phyloP scores from a whole-genome alignment of 2,113 vertebrate genomes.

The Emydura subglobosa region DNA sequence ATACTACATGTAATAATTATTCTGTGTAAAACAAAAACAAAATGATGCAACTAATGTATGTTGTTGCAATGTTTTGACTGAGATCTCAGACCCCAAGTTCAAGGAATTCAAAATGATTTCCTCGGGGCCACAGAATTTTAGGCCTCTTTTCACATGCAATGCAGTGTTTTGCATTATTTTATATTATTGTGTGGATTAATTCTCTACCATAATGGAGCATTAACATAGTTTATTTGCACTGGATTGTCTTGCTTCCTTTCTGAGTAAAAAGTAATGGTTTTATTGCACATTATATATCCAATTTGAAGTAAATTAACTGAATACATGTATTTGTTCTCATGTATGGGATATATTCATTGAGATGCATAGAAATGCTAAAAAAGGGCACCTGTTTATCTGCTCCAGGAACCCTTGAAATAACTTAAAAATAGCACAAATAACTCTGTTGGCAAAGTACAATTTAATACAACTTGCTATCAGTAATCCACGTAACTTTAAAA shows the following conservation, averaged over 20 bases:
- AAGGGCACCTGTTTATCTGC: not conserved
- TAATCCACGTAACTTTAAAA: not conserved
- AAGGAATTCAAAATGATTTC: slow-evolving; percentile 7
- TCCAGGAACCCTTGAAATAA: not conserved
- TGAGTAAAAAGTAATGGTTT: not conserved
- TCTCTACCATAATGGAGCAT: not conserved
- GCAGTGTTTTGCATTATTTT: not conserved
- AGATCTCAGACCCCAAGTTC: not conserved
- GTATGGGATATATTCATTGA: not conserved
- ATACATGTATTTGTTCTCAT: not conserved
- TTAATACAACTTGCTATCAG: not conserved
- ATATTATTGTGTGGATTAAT: slow-evolving; percentile 18
- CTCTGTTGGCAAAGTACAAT: not conserved
- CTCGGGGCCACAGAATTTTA: not conserved
- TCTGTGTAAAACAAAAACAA: not conserved
- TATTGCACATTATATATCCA: not conserved
- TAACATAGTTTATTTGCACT: not conserved
- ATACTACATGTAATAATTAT: fast-evolving
- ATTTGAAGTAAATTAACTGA: not conserved
- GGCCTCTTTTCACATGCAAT: not conserved
- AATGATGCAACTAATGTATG: not conserved
- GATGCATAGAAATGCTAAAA: not conserved
- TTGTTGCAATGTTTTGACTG: not conserved
- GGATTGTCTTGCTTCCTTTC: not conserved
- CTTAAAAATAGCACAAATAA: not conserved